phyloP scores from a whole-genome alignment of 2,888 invertebrate genomes.

The Hesperia comma region DNA sequence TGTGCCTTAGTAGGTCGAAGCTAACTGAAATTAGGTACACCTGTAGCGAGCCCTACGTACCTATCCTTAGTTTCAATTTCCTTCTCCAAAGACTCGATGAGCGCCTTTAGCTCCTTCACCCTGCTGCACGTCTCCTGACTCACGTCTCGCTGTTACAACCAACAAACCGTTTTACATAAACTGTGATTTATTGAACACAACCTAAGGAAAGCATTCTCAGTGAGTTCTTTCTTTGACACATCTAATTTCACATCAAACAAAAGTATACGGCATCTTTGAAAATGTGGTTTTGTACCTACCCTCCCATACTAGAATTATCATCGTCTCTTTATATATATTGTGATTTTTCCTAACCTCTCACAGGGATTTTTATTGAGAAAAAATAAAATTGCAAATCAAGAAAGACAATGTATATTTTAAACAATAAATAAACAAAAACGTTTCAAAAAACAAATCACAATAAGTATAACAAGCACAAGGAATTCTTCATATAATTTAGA shows the following conservation, averaged over 20 bases:
- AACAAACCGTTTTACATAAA: background rate
- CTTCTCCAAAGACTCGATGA: slow-evolving; percentile 63
- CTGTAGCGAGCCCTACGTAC: slow-evolving; percentile 45
- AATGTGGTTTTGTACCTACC: no score
- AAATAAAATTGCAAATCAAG: background rate
- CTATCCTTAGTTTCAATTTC: slow-evolving; percentile 67
- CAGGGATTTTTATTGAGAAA: no score
- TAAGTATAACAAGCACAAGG: slow-evolving; percentile 38
- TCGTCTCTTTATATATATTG: no score
- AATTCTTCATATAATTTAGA: slow-evolving; percentile 47
- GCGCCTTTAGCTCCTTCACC: slow-evolving; percentile 55
- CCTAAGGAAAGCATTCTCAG: no score
- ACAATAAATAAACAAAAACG: background rate
- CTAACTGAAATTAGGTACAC: no score
- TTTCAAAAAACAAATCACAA: slow-evolving; percentile 28
- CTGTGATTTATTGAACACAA: no score
- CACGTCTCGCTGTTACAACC: slow-evolving; percentile 48
- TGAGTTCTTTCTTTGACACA: no score
- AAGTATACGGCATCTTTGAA: slow-evolving; percentile 5
- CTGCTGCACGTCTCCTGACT: slow-evolving; percentile 47
- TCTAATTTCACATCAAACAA: background rate
- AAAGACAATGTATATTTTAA: background rate
- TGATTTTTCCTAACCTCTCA: no score
- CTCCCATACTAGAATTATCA: no score
- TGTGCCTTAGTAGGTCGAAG: no score